Conservation (phyloP, 2,888 invertebrate species). For the Ptychoptera contaminata region DNA sequence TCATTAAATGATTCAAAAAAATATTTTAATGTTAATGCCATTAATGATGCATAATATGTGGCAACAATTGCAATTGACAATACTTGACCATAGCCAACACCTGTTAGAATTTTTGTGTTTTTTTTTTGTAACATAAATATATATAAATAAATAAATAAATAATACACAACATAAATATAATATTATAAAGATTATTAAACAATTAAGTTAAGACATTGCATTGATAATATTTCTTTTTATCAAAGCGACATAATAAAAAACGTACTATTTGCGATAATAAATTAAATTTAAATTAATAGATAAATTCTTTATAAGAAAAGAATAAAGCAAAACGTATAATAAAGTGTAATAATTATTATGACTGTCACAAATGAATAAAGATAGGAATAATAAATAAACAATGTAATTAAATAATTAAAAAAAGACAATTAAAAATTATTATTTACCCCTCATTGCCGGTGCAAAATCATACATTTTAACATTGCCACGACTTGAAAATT, state of each 20-base stretch:
- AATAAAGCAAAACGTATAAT: too few species aligned
- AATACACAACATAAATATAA: too few species aligned
- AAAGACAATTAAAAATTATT: not conserved
- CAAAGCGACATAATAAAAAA: too few species aligned
- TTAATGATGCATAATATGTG: constrained; percentile 49
- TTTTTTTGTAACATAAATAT: too few species aligned
- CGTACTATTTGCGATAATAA: too few species aligned
- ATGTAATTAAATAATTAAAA: not conserved
- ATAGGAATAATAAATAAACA: not conserved
- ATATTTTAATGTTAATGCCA: constrained; percentile 48
- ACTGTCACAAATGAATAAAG: too few species aligned
- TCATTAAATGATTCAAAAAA: constrained; percentile 42
- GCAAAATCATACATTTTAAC: constrained; percentile 49
- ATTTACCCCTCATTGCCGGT: constrained; percentile 52
- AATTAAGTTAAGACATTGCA: too few species aligned
- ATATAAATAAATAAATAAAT: constrained; percentile 2
- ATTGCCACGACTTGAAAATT: constrained; percentile 54
- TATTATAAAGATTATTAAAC: too few species aligned
- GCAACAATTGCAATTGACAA: constrained; percentile 39
- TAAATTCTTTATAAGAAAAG: too few species aligned
- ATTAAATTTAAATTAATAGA: too few species aligned
- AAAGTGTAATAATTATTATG: too few species aligned
- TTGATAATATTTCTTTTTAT: too few species aligned
- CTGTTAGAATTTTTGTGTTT: constrained; percentile 23
- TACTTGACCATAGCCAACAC: constrained; percentile 40